Percentiles rank a stretch among this genome's conserved stretches.
phyloP scores from a whole-genome alignment of 2,113 vertebrate genomes.

The Chaetura pelagica region DNA sequence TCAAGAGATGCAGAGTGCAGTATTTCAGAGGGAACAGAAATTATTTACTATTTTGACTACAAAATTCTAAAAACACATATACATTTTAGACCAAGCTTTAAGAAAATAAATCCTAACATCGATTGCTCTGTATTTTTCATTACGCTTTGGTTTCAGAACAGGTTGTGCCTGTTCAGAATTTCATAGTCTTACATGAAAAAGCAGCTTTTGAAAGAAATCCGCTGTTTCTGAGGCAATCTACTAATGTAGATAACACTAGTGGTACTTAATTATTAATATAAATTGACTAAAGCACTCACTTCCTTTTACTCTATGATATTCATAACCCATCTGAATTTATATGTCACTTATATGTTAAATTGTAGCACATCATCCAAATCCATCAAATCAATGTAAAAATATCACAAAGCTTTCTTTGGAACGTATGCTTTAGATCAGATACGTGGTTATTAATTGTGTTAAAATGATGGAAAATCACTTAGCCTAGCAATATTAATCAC shows the following conservation, averaged over 20 bases:
- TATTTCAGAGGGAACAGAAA: not conserved
- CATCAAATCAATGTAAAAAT: not conserved
- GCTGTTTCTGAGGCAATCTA: not conserved
- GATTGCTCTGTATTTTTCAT: not conserved
- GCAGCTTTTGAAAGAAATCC: not conserved
- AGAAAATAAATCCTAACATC: not conserved
- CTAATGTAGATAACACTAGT: not conserved
- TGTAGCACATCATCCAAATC: not conserved
- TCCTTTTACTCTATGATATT: not conserved
- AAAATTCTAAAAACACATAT: not conserved
- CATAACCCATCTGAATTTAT: not conserved
- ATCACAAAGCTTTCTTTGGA: not conserved
- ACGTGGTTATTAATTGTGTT: not conserved
- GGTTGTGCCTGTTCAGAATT: not conserved
- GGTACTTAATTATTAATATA: not conserved
- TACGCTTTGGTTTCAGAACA: not conserved
- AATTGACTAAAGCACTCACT: not conserved
- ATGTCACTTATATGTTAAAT: not conserved
- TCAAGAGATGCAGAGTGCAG: not conserved
- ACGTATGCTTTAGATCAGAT: not conserved
- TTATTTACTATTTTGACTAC: not conserved
- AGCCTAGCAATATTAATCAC: not conserved
- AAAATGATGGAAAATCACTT: not conserved
- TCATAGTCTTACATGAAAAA: not conserved
- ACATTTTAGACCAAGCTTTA: not conserved